phyloP scores from a whole-genome alignment of 2,888 invertebrate species.

The Stenchaetothrips biformis region DNA sequence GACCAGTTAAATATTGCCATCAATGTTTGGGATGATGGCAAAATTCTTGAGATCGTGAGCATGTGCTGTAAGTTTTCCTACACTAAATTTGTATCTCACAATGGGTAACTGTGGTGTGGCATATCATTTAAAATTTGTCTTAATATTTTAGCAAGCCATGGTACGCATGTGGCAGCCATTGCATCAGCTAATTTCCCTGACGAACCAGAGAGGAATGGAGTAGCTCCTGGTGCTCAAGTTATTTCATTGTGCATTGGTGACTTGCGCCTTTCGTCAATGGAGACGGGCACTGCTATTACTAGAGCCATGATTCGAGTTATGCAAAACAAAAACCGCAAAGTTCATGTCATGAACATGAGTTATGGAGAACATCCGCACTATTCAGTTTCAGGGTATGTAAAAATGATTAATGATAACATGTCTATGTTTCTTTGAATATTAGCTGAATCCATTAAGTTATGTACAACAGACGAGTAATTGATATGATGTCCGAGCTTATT shows the following conservation, averaged over 20 bases:
- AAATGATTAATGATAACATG: constrained; percentile 2
- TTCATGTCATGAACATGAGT: constrained; percentile 96
- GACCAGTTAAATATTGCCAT: constrained; percentile 84
- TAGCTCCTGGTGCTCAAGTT: constrained; percentile 94
- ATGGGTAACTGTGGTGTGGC: neutral
- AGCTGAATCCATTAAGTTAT: constrained; percentile 27
- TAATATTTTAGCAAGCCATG: constrained; percentile 74
- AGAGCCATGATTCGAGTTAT: constrained; percentile 86
- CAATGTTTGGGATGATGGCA: constrained; percentile 87
- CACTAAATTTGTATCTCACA: neutral
- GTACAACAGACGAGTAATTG: constrained; percentile 68
- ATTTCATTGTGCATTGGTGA: constrained; percentile 93
- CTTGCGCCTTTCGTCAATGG: constrained; percentile 87
- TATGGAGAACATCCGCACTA: constrained; percentile 95
- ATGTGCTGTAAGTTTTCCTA: constrained; percentile 74
- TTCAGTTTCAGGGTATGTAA: constrained; percentile 76
- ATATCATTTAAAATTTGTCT: constrained; percentile 4
- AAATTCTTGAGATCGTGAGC: constrained; percentile 86
- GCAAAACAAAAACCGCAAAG: constrained; percentile 52
- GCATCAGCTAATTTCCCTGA: constrained; percentile 86
- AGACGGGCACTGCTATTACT: constrained; percentile 89
- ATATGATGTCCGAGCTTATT: constrained; percentile 79
- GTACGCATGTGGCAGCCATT: constrained; percentile 96
- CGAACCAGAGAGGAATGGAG: constrained; percentile 82
- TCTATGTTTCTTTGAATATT: constrained; percentile 10